phyloP scores from a whole-genome alignment of 2,888 invertebrate species.

The Unio pictorum region DNA sequence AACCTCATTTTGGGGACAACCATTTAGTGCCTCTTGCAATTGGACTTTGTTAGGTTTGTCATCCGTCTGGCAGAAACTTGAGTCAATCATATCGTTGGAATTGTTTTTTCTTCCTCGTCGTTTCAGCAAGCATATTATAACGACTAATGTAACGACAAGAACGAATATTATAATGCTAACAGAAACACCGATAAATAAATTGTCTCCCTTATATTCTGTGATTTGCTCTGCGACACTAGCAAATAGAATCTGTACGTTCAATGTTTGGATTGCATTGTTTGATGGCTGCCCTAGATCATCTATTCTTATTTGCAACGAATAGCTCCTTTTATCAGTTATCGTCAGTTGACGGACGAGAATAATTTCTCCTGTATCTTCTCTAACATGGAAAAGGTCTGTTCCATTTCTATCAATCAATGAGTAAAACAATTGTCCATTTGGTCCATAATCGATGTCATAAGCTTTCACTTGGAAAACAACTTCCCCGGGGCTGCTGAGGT shows the following conservation, averaged over 20 bases:
- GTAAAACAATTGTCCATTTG: conserved; percentile 36
- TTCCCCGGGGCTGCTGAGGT: conserved; percentile 25
- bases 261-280: conserved; percentile 27
- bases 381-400: conserved; percentile 31
- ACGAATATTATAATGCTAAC: conserved; percentile 41
- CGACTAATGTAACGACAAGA: conserved; percentile 38
- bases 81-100: no score
- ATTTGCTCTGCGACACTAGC: conserved; percentile 7
- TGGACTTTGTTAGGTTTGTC: no score
- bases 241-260: conserved; percentile 34
- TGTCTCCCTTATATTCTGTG: conserved; percentile 22
- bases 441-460: conserved; percentile 38
- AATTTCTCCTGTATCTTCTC: conserved; percentile 38
- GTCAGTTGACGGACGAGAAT: conserved; percentile 25
- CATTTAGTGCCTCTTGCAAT: no score
- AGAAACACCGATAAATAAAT: conserved; percentile 40
- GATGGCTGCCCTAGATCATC: conserved; percentile 42
- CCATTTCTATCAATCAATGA: conserved; percentile 28
- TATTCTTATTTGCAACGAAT: conserved; percentile 30
- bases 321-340: conserved; percentile 27
- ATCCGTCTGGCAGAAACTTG: no score
- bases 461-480: conserved; percentile 38
- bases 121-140: conserved; percentile 38
- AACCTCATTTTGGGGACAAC: no score
- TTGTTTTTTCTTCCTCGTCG: conserved; percentile 16